Conservation (phyloP, 1,140 invertebrate species). For the Heliothis subflexa region DNA sequence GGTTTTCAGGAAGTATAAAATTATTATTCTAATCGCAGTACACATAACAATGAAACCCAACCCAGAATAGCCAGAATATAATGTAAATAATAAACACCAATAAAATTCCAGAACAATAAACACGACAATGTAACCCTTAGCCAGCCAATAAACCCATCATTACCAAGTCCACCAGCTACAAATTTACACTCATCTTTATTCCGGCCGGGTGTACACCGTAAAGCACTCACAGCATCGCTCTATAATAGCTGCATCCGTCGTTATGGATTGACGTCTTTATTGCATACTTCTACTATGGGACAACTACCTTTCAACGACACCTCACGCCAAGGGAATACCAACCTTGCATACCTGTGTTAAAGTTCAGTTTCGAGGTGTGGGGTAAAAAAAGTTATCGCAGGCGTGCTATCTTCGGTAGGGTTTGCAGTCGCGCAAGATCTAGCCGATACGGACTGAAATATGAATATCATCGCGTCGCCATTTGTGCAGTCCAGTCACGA, state of each 20-base stretch:
- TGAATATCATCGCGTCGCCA: slow-evolving; percentile 57
- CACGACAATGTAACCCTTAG: slow-evolving; percentile 1
- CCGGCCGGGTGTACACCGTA: slow-evolving; percentile 55
- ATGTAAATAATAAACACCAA: too few species aligned
- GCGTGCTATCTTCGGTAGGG: slow-evolving; percentile 22
- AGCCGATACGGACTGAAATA: slow-evolving; percentile 58
- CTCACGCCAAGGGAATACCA: background rate
- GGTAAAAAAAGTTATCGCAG: slow-evolving; percentile 14
- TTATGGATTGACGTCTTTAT: slow-evolving; percentile 63
- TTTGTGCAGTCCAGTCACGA: slow-evolving; percentile 57
- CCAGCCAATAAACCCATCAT: slow-evolving; percentile 25
- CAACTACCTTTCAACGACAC: slow-evolving; percentile 43
- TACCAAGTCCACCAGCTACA: slow-evolving; percentile 4
- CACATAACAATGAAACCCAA: background rate
- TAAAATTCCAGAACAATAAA: background rate
- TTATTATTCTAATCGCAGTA: too few species aligned
- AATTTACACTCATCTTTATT: slow-evolving; percentile 54
- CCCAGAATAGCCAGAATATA: too few species aligned
- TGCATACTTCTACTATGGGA: slow-evolving; percentile 54
- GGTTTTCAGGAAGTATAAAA: too few species aligned
- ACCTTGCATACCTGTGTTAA: slow-evolving; percentile 27
- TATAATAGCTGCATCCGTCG: slow-evolving; percentile 63
- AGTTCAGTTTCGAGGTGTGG: background rate
- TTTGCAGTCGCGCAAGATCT: slow-evolving; percentile 51
- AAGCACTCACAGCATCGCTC: slow-evolving; percentile 58